These are phyloP conservation scores for Lates japonicus DNA, from an alignment of 2,797 vertebrate genomes.

Conservation along the genomic window DNA sequence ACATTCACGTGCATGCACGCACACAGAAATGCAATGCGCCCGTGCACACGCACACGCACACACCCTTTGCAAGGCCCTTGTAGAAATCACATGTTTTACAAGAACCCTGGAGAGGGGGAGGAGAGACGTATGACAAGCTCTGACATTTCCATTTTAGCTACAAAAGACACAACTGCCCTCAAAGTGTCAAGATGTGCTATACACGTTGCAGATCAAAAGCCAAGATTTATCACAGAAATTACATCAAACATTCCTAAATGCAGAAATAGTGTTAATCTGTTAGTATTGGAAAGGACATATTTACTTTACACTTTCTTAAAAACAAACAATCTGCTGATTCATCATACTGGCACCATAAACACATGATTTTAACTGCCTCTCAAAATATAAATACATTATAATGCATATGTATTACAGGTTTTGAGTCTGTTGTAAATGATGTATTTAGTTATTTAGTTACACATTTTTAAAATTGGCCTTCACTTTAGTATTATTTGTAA, in stretches of 20 bases:
- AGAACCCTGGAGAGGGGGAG: constrained; percentile 68
- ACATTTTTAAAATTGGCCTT: neutral
- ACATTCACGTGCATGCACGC: constrained; percentile 11
- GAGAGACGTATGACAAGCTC: constrained; percentile 72
- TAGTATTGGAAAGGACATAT: constrained; percentile 30
- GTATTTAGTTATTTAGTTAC: neutral
- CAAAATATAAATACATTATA: neutral
- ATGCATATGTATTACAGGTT: neutral
- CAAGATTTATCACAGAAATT: constrained; percentile 57
- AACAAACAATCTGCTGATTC: constrained; percentile 40
- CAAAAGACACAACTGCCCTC: constrained; percentile 74
- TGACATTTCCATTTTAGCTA: constrained; percentile 79
- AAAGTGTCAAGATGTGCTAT: constrained; percentile 75
- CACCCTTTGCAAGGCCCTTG: constrained; percentile 43
- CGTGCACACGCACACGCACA: constrained; percentile 15
- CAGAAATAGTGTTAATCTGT: constrained; percentile 50
- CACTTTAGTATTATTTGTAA: neutral
- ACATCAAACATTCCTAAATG: constrained; percentile 57
- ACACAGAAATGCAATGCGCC: neutral
- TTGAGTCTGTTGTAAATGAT: neutral
- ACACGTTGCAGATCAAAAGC: constrained; percentile 63
- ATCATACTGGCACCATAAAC: neutral
- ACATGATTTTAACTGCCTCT: neutral
- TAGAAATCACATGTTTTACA: constrained; percentile 80
- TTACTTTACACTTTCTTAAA: constrained; percentile 25